Percentiles rank a stretch among this genome's conserved stretches.
Conservation (phyloP, 2,888 invertebrate species). For the Andrena marginata region DNA sequence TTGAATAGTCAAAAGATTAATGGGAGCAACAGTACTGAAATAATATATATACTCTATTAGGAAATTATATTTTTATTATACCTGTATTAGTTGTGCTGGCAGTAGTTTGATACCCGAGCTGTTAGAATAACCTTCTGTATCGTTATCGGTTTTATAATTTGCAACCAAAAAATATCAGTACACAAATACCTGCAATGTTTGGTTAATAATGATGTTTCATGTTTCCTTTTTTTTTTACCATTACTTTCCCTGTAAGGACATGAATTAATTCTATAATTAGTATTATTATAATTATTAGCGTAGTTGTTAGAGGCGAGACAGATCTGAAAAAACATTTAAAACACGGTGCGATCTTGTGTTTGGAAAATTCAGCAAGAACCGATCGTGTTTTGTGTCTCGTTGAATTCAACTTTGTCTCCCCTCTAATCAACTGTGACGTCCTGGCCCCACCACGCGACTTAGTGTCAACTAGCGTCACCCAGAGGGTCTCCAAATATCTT, state of each 20-base stretch:
- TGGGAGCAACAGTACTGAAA: conserved; percentile 60
- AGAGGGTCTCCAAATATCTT: no score
- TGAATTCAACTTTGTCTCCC: conserved; percentile 64
- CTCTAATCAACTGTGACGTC: no score
- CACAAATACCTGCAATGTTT: conserved; percentile 66
- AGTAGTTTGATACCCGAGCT: conserved; percentile 60
- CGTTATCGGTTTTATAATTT: conserved; percentile 65
- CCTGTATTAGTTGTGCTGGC: conserved; percentile 53
- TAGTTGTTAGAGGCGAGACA: conserved; percentile 63
- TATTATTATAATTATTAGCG: conserved; percentile 70
- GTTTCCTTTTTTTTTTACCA: conserved; percentile 58
- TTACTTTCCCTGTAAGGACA: conserved; percentile 54
- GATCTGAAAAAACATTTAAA: conserved; percentile 32
- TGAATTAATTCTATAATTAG: conserved; percentile 69
- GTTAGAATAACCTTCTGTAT: conserved; percentile 66
- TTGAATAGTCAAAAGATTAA: conserved; percentile 51
- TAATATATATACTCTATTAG: conserved; percentile 42
- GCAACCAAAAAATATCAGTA: conserved; percentile 73
- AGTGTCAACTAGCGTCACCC: no score
- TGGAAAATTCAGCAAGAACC: conserved; percentile 18
- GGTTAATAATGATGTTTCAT: conserved; percentile 64
- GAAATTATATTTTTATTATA: conserved; percentile 57
- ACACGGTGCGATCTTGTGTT: conserved; percentile 27
- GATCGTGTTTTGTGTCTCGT: conserved; percentile 40
- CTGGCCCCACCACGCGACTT: no score